Base-by-base conservation (phyloP, 1,140 invertebrate genomes). In the Drosophila tsacasi region DNA sequence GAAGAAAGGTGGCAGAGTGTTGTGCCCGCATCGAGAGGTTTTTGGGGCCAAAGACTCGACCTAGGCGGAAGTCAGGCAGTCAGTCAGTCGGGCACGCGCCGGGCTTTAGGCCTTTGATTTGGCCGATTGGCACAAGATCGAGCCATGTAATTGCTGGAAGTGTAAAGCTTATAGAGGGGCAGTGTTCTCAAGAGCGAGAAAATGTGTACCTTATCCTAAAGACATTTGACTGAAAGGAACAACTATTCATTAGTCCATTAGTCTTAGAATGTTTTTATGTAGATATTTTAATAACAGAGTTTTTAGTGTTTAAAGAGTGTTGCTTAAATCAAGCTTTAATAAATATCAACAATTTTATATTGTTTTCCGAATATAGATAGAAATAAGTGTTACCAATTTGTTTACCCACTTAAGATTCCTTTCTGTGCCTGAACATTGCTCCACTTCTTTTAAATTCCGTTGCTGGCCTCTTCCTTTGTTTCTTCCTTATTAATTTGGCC, bases 21-120 rank as follows among this genome's bases (percentile, higher is more conserved):
- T 68, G 35, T 23, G 40, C 35, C 55, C 55, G 42, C 67, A 73
- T 73, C 1, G 44, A 37, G 27, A 50, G 32, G 37, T 61, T 61
- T 73, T 44, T 55, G 21, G 73, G 69, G 73, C 68, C 73, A 75
- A 37, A 44, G 50, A 65, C 57, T 52, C 42, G 52, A 47, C 30
- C 23, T 39, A 37, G 67, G 77, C 84, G 84, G 84, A 87, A 87
- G 84, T 84, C 72, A 65, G 68, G 65, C 83, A 83, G 83, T 71
- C 69, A 68, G 37, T 37, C 47, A 32, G 66, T 69, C 75, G 85
- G 76, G 84, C 77, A 87, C 84, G 75, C 84, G 74, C 66, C 63
- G 25, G 5, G 21, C 52, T 47, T 32, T 13, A 23, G 25, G 44
- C 35, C 66, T 89, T 89, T 83, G 80, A 83, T 67, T 79, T 62